Evolutionary conservation across 2,888 invertebrate genomes (phyloP).

Genomic region (Oligia fasciuncula): DNA sequence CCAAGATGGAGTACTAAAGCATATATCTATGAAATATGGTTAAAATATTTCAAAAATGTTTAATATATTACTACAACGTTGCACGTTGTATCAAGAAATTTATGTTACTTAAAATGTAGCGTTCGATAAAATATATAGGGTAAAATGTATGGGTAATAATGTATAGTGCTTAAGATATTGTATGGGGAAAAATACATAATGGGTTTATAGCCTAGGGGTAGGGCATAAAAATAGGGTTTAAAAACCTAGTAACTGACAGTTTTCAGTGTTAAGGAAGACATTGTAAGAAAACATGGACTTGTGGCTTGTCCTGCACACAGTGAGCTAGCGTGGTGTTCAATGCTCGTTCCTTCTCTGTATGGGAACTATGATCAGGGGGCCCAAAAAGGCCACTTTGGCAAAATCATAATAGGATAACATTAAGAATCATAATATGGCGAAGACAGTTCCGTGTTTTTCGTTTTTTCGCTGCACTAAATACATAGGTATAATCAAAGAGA

Average conservation of each 20-base stretch:
- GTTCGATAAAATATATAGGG: constrained; percentile 37
- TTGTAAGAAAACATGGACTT: background rate
- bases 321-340: too few relatives aligned
- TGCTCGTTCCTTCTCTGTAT: background rate
- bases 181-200: background rate
- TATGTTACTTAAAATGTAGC: constrained; percentile 55
- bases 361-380: too few relatives aligned
- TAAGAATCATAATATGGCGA: too few relatives aligned
- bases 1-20: background rate
- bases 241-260: background rate
- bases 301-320: too few relatives aligned
- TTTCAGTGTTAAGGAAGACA: background rate
- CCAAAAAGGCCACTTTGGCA: too few relatives aligned
- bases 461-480: too few relatives aligned
- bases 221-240: background rate
- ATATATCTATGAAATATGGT: constrained; percentile 27
- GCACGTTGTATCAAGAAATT: constrained; percentile 52
- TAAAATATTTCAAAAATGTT: constrained; percentile 48
- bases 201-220: background rate
- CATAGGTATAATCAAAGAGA: too few relatives aligned
- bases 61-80: constrained; percentile 25
- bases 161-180: constrained; percentile 7
- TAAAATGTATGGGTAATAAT: constrained; percentile 17
- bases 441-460: too few relatives aligned
- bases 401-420: too few relatives aligned